Conservation (phyloP, 2,113 vertebrate genomes). For the Gobius niger region DNA sequence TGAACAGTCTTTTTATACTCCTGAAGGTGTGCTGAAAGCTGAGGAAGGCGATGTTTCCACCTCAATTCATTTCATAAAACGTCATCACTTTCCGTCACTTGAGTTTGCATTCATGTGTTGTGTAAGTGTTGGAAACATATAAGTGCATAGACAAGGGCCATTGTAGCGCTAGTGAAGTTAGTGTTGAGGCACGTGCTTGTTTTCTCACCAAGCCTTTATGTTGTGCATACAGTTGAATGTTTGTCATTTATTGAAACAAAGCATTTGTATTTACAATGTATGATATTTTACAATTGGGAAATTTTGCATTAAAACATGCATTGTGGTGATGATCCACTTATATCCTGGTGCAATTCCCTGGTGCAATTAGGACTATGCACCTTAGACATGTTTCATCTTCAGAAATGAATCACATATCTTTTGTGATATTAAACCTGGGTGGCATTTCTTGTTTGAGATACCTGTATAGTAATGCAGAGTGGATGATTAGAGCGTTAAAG, state of each 20-base stretch:
- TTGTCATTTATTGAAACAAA: not conserved
- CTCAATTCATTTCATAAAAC: slow-evolving; percentile 17
- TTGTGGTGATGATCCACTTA: too few relatives aligned
- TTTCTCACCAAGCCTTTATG: not conserved
- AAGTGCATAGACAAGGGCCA: slow-evolving; percentile 44
- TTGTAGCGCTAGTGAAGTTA: slow-evolving; percentile 40
- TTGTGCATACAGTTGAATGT: not conserved
- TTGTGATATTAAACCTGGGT: slow-evolving; percentile 51
- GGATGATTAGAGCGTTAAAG: slow-evolving; percentile 64
- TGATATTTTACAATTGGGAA: too few relatives aligned
- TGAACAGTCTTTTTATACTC: slow-evolving; percentile 26
- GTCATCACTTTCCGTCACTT: slow-evolving; percentile 29
- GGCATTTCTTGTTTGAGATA: slow-evolving; percentile 59
- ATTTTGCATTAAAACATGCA: too few relatives aligned
- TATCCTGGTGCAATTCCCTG: too few relatives aligned
- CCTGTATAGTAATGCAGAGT: slow-evolving; percentile 45
- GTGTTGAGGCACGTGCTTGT: not conserved
- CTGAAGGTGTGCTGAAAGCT: slow-evolving; percentile 43
- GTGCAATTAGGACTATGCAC: too few relatives aligned
- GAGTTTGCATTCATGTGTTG: slow-evolving; percentile 28
- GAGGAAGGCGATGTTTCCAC: slow-evolving; percentile 42
- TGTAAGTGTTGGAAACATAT: slow-evolving; percentile 39
- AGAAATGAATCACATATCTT: not conserved
- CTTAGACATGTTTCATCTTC: not conserved
- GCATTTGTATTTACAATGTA: too few relatives aligned